Evolutionary conservation across 2,113 vertebrate species (phyloP).

Genomic region (Varanus komodoensis): DNA sequence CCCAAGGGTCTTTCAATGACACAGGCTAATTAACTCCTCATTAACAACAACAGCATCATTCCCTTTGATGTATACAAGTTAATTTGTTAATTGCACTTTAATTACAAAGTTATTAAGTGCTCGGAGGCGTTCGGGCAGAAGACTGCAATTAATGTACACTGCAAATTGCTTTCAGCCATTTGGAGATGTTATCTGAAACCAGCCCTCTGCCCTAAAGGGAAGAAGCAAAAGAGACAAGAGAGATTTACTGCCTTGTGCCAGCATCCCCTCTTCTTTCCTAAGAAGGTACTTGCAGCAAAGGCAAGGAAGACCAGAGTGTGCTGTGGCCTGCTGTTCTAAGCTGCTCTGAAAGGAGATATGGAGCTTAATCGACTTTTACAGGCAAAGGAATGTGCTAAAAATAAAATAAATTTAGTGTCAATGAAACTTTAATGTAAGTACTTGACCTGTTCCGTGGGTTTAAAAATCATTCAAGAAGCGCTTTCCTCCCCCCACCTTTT

Average conservation of each 20-base stretch:
- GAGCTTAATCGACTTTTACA: not conserved
- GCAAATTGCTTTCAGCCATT: slow-evolving; percentile 69
- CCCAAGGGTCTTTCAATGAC: slow-evolving; percentile 65
- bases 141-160: slow-evolving; percentile 70
- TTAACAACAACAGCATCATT: slow-evolving; percentile 75
- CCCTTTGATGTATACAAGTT: slow-evolving; percentile 72
- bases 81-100: slow-evolving; percentile 80
- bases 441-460: not conserved
- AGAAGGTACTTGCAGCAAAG: slow-evolving; percentile 12
- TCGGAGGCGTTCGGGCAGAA: slow-evolving; percentile 68
- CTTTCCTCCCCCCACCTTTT: not conserved
- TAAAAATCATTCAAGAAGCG: not conserved
- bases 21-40: slow-evolving; percentile 74
- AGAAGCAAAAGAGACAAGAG: slow-evolving; percentile 47
- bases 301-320: not conserved
- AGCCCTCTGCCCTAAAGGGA: slow-evolving; percentile 28
- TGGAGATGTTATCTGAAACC: slow-evolving; percentile 68
- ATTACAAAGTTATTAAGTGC: slow-evolving; percentile 78
- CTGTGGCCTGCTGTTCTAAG: not conserved
- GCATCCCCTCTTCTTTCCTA: slow-evolving; percentile 20
- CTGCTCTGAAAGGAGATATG: not conserved
- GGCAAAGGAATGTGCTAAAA: not conserved
- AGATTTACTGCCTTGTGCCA: slow-evolving; percentile 64
- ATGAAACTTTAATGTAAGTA: not conserved
- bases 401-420: not conserved